Percentiles rank a stretch among this genome's conserved stretches.
Evolutionary conservation across 2,888 invertebrate species (phyloP).

Genomic region (Torymus texanus): DNA sequence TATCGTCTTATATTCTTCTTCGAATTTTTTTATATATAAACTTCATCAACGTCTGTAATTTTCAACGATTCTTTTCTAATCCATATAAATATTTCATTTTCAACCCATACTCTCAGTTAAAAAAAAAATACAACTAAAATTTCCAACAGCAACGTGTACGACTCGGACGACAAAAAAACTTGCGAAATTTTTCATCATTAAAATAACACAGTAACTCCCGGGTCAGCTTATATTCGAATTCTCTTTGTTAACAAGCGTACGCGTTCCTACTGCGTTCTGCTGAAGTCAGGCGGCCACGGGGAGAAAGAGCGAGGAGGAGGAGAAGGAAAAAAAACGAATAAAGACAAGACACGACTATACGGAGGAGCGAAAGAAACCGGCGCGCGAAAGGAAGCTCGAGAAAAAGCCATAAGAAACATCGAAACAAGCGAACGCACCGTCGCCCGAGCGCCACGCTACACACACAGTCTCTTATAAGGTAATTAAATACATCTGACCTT

Average conservation of each 20-base stretch:
- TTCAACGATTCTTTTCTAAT: too few species aligned
- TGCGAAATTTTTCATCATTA: constrained; percentile 49
- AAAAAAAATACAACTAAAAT: too few species aligned
- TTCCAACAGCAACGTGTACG: too few species aligned
- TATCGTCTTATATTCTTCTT: too few species aligned
- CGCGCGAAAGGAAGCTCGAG: constrained; percentile 40
- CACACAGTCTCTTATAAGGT: constrained; percentile 40
- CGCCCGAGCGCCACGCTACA: constrained; percentile 1
- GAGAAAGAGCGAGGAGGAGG: neutral
- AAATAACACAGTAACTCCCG: constrained; percentile 40
- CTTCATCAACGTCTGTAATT: too few species aligned
- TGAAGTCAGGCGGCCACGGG: neutral
- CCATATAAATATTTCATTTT: too few species aligned
- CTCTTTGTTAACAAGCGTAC: constrained; percentile 57
- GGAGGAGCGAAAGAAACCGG: constrained; percentile 11
- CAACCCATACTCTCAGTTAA: too few species aligned
- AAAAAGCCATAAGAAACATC: constrained; percentile 54
- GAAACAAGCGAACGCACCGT: constrained; percentile 55
- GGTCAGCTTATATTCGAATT: constrained; percentile 39
- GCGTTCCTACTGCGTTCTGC: constrained; percentile 53
- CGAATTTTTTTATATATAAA: too few species aligned
- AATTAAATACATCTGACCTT: constrained; percentile 57
- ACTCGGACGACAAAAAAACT: neutral
- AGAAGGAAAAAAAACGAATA: too few species aligned
- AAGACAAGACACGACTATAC: too few species aligned